A percentile compares a stretch with the other conserved stretches of the same genome.
Evolutionary conservation across 64 coral and sea anemone genomes (phyloP).

Genomic region (Catalaphyllia jardinei): DNA sequence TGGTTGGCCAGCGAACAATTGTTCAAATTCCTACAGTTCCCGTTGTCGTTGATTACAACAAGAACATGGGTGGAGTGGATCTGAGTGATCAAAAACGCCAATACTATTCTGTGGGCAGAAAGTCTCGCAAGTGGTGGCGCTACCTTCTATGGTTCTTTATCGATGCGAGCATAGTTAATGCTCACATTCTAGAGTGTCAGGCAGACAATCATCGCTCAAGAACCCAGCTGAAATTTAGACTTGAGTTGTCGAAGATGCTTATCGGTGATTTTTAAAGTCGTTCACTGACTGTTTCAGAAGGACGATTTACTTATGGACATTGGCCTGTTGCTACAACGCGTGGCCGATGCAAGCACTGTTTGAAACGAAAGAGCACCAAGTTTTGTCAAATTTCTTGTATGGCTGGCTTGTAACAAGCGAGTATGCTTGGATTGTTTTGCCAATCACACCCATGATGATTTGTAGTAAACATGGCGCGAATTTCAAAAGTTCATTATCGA

Average conservation of each 20-base stretch:
- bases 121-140: slow-evolving; percentile 28
- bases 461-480: too few relatives aligned
- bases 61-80: slow-evolving; percentile 29
- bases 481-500: too few relatives aligned
- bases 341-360: slow-evolving; percentile 10
- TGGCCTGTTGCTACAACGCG: slow-evolving; percentile 1
- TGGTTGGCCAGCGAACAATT: too few relatives aligned
- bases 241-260: slow-evolving; percentile 15
- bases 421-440: too few relatives aligned
- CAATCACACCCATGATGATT: too few relatives aligned
- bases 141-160: slow-evolving; percentile 32
- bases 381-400: slow-evolving; percentile 10
- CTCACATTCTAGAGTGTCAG: slow-evolving; percentile 12
- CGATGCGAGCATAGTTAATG: slow-evolving; percentile 16
- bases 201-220: slow-evolving; percentile 2
- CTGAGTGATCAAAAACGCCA: not conserved
- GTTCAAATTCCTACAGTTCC: slow-evolving; percentile 10
- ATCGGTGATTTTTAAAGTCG: not conserved
- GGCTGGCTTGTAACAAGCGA: too few relatives aligned
- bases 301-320: not conserved
- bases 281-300: not conserved
- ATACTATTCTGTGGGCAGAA: not conserved
- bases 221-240: slow-evolving; percentile 6
- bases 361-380: not conserved
- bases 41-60: slow-evolving; percentile 13